phyloP scores from a whole-genome alignment of 1,140 invertebrate genomes.

The Neoseiulus cucumeris region DNA sequence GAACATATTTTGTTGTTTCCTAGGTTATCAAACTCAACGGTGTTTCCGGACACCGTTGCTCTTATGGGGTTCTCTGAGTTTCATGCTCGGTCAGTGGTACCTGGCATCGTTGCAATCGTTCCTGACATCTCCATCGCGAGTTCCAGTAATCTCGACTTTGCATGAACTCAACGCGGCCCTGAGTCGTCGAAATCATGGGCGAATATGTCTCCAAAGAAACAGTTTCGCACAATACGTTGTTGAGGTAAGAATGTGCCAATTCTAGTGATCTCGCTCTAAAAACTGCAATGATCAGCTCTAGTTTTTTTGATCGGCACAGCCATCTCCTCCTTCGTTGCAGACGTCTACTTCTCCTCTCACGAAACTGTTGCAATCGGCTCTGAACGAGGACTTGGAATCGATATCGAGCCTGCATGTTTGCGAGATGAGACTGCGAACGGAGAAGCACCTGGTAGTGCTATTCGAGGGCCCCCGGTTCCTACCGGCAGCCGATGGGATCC shows the following conservation, averaged over 20 bases:
- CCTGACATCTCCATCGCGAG: not conserved
- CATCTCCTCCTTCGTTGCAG: not conserved
- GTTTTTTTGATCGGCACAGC: not conserved
- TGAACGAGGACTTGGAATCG: not conserved
- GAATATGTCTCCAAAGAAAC: not conserved
- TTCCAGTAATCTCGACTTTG: not conserved
- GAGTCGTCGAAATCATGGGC: too few species aligned
- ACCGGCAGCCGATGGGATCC: not conserved
- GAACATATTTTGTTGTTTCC: not conserved
- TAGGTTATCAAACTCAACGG: not conserved
- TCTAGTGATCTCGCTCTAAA: too few species aligned
- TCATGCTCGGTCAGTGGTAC: not conserved
- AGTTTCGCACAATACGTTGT: not conserved
- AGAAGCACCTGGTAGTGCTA: not conserved
- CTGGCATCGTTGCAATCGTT: not conserved
- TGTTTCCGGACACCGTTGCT: not conserved
- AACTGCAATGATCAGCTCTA: not conserved
- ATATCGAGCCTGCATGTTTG: not conserved
- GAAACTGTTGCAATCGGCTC: not conserved
- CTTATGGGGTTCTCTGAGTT: not conserved
- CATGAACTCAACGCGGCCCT: not conserved
- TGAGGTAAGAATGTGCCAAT: not conserved
- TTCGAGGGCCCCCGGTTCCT: not conserved
- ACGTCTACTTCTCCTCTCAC: too few species aligned
- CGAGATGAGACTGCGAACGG: not conserved